Percentiles rank a stretch among this genome's conserved stretches.
phyloP scores from a whole-genome alignment of 2,888 invertebrate species.

The Dromius quadrimaculatus region DNA sequence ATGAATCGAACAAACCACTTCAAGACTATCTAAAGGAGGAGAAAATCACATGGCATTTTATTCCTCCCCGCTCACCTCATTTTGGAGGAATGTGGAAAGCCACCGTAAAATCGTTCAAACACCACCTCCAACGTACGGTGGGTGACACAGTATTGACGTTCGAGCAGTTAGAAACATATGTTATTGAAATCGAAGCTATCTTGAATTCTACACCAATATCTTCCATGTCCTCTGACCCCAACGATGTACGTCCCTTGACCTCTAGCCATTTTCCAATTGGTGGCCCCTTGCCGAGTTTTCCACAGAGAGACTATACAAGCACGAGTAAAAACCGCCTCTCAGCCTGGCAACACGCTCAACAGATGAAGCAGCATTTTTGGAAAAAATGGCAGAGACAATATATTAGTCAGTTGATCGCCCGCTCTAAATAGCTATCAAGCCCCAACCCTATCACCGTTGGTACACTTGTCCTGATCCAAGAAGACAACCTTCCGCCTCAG shows the following conservation, averaged over 20 bases:
- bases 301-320: constrained; percentile 24
- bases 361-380: constrained; percentile 51
- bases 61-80: constrained; percentile 55
- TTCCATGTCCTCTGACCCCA: constrained; percentile 53
- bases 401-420: neutral
- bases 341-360: constrained; percentile 49
- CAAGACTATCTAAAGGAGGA: neutral
- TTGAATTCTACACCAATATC: constrained; percentile 52
- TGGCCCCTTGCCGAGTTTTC: constrained; percentile 26
- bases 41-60: neutral
- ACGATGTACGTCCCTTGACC: constrained; percentile 50
- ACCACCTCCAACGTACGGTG: too few relatives aligned
- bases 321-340: constrained; percentile 40
- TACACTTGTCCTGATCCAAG: too few relatives aligned
- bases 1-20: neutral
- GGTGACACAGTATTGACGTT: constrained; percentile 55
- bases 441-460: neutral
- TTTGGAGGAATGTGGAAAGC: constrained; percentile 58
- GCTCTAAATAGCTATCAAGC: neutral
- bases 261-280: constrained; percentile 52
- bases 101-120: constrained; percentile 57
- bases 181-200: constrained; percentile 49
- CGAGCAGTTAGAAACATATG: constrained; percentile 55
- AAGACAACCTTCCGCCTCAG: neutral
- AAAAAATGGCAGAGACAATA: constrained; percentile 53